A percentile compares a stretch with the other conserved stretches of the same genome.
These are phyloP conservation scores for Barypeithes pellucidus DNA, from an alignment of 2,888 invertebrate genomes.

Conservation along the genomic window DNA sequence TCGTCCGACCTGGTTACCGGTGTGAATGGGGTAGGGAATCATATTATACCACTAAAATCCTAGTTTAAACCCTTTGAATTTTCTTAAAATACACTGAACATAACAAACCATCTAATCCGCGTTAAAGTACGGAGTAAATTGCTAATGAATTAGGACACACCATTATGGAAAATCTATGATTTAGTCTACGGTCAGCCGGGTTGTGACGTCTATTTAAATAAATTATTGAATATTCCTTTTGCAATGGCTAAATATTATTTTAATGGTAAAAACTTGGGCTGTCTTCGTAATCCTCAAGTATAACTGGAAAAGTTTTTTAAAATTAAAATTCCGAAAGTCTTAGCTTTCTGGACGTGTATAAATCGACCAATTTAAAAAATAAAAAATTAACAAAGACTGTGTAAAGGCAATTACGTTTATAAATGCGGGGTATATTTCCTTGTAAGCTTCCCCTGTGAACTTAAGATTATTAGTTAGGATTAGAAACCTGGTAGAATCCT, in stretches of 20 bases:
- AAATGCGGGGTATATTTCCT: constrained; percentile 49
- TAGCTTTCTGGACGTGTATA: constrained; percentile 47
- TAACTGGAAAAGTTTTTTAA: constrained; percentile 35
- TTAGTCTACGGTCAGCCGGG: too few relatives aligned
- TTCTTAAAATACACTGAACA: too few relatives aligned
- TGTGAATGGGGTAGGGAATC: too few relatives aligned
- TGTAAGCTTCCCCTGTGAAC: constrained; percentile 42
- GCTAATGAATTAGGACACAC: too few relatives aligned
- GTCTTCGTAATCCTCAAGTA: constrained; percentile 29
- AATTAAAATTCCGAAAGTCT: constrained; percentile 48
- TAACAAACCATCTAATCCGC: too few relatives aligned
- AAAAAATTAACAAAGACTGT: constrained; percentile 53
- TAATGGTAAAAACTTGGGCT: constrained; percentile 13
- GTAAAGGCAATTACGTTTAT: constrained; percentile 53
- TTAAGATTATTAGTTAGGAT: constrained; percentile 47
- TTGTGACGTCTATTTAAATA: too few relatives aligned
- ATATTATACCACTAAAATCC: too few relatives aligned
- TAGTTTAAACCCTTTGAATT: too few relatives aligned
- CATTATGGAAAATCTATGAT: too few relatives aligned
- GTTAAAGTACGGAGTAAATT: too few relatives aligned
- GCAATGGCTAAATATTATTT: constrained; percentile 7
- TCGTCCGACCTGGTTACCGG: too few relatives aligned
- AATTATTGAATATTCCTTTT: constrained; percentile 2
- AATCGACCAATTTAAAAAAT: constrained; percentile 50
- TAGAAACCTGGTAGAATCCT: constrained; percentile 39